Conservation (phyloP, 2,113 vertebrate genomes). For the Uria lomvia region DNA sequence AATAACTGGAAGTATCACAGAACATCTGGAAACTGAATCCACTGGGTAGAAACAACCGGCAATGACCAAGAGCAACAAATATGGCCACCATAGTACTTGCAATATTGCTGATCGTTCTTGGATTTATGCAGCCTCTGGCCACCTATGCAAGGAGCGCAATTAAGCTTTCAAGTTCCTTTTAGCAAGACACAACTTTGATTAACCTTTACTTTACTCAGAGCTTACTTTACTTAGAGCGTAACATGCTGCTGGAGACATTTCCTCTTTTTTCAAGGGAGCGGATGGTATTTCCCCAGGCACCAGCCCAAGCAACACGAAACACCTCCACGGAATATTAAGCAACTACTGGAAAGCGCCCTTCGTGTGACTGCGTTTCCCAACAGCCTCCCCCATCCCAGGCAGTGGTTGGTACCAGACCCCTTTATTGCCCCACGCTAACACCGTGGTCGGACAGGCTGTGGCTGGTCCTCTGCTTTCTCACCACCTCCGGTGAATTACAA, state of each 20-base stretch:
- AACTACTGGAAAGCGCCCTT: neutral
- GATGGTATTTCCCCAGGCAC: constrained; percentile 21
- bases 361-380: neutral
- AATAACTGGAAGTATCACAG: neutral
- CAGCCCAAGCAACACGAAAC: neutral
- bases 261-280: neutral
- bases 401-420: neutral
- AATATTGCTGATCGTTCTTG: fast-evolving
- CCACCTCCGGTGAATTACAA: neutral
- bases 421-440: neutral
- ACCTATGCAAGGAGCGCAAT: neutral
- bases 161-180: neutral
- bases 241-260: neutral
- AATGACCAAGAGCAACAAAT: fast-evolving
- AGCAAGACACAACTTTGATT: neutral
- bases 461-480: neutral
- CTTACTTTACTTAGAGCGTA: neutral
- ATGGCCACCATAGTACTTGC: fast-evolving
- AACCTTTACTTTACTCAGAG: neutral
- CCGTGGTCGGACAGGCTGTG: fast-evolving
- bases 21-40: neutral
- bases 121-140: neutral
- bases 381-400: neutral
- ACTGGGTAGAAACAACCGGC: neutral
- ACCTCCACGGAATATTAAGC: neutral